These are phyloP conservation scores for Apus apus DNA, from an alignment of 2,113 vertebrate genomes.

Conservation along the genomic window DNA sequence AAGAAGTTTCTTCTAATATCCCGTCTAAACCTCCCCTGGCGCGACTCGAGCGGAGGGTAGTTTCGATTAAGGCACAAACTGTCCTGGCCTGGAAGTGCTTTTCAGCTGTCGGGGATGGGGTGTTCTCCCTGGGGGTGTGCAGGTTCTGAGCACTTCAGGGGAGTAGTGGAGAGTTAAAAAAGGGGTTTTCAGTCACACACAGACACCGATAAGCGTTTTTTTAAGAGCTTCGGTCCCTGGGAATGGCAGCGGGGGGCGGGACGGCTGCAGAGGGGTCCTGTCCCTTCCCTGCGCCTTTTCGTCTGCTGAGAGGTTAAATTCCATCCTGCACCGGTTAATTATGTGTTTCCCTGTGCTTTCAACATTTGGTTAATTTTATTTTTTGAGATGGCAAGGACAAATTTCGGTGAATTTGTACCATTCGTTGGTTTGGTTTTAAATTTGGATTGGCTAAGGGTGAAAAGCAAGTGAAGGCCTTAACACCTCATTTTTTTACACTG, in stretches of 20 bases:
- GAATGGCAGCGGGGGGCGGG: not conserved
- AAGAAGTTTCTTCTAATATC: no score
- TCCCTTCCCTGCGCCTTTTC: not conserved
- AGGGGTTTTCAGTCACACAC: fast-evolving
- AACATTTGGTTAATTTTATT: fast-evolving
- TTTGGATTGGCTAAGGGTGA: not conserved
- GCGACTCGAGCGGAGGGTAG: not conserved
- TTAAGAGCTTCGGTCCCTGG: not conserved
- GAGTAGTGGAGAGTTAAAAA: not conserved
- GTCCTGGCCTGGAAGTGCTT: not conserved
- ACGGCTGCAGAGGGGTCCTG: not conserved
- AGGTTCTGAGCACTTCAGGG: not conserved
- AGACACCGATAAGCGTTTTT: not conserved
- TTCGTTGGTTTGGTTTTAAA: not conserved
- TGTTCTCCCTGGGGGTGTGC: not conserved
- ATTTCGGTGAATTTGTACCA: not conserved
- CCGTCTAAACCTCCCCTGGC: no score
- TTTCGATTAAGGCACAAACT: not conserved
- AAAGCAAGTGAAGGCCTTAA: not conserved
- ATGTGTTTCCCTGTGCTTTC: fast-evolving
- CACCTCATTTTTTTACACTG: fast-evolving
- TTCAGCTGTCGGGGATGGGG: not conserved
- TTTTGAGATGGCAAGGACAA: not conserved
- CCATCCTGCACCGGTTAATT: fast-evolving
- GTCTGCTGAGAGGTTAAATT: fast-evolving